phyloP scores from a whole-genome alignment of 2,888 invertebrate genomes.

The Sinelater perroti region DNA sequence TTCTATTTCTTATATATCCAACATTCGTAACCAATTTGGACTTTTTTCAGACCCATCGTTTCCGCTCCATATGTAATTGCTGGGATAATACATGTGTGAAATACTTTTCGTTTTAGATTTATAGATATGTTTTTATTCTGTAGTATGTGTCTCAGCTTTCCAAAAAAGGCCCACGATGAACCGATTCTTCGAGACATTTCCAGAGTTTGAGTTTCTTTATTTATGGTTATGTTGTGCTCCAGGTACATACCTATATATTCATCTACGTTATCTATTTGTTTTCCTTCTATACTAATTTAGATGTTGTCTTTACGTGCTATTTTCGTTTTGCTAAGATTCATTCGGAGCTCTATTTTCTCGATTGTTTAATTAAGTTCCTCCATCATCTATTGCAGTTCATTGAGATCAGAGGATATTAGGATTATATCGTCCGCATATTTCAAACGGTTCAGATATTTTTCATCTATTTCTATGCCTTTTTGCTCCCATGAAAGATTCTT shows the following conservation, averaged over 20 bases:
- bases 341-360: neutral
- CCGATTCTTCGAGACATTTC: neutral
- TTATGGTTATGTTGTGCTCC: neutral
- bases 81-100: conserved; percentile 1
- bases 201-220: neutral
- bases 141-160: neutral
- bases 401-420: neutral
- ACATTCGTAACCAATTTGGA: too few species aligned
- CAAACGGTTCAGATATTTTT: neutral
- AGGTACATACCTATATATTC: neutral
- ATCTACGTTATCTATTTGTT: neutral
- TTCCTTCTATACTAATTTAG: neutral
- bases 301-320: neutral
- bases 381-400: conserved; percentile 1
- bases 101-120: neutral
- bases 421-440: conserved; percentile 2
- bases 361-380: neutral
- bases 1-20: too few species aligned
- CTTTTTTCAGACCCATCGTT: too few species aligned
- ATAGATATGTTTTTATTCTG: neutral
- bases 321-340: conserved; percentile 2
- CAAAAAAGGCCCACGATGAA: neutral
- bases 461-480: conserved; percentile 3
- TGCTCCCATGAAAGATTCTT: neutral
- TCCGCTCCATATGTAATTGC: neutral